Evolutionary conservation across 2,113 vertebrate species (phyloP), one percentile per base, ranked within the genome.

Genomic region (Microcebus jonahi): DNA sequence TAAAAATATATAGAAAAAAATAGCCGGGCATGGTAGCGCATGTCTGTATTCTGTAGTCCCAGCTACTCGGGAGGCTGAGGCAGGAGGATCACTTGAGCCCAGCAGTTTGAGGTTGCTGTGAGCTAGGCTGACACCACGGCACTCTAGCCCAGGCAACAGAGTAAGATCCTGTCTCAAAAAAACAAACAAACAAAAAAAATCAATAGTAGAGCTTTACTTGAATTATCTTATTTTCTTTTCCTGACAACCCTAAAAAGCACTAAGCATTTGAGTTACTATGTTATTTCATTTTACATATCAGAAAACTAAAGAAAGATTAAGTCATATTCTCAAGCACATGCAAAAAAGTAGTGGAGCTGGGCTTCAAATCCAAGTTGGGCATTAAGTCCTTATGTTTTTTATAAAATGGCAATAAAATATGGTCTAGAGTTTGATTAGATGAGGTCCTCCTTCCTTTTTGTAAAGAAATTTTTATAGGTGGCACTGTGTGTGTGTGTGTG

Each of bases 381-480:
- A 71, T n/a, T 10, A 55, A 8, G 3, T 68, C 34, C 5, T 21
- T 83, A 0, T 82, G 67, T 75, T 86, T 80, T 17, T 20, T 36
- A 8, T 18, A 50, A 83, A 55, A 48, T 45, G 25, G 4, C 15
- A 90, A 70, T 75, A 48, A 80, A 88, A 65, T 59, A 70, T 29
- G 1, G 53, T 53, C 6, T 3, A 82, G n/a, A 71, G 21, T 31
- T 45, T 45, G 17, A 21, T 39, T 68, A 45, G 18, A 67, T 90
- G 15, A 67, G 63, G 8, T 17, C 1, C 0, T 0, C 3, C 1
- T 2, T 15, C 34, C 10, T 42, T 65, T 27, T 86, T 57, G 57
- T 21, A 48, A 75, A 73, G 18, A 42, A 85, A 68, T 34, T 77
- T 1, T 80, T 18, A 48, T 42, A 50, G 42, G 1, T 95, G 1